Evolutionary conservation across 2,888 invertebrate genomes (phyloP), one percentile per base, ranked within the genome.

Genomic region (Hofmannophila pseudospretella): DNA sequence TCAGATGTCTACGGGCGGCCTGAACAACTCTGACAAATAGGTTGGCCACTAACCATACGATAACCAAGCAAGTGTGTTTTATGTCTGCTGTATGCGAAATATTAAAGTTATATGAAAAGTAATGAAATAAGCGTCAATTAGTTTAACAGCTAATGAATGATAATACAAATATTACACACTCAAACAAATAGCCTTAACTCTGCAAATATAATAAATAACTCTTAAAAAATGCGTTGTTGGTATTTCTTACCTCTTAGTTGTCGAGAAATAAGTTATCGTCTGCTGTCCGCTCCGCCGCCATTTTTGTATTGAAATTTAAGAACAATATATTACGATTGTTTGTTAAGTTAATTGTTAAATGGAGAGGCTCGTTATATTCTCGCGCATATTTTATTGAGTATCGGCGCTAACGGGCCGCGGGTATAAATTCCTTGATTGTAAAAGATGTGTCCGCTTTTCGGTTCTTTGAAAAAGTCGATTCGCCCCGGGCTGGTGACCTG

Each of bases 311-410:
- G 78, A 84, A 82, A 77, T 78, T 81, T 78, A 84, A 75, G 69
- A 68, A 81, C 77, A 80, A 85, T 86, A 84, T 84, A 86, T 86
- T 84, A 86, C 74, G 65, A 85, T 84, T 86, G 86, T 87, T 87
- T 86, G 86, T 86, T 82, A 82, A 85, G 86, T 86, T 86, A 86
- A 87, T 87, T 86, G 81, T 77, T 84, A 81, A 86, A 84, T 77
- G 78, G 76, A 63, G 67, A 62, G 66, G 60, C 69, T 85, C 85
- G 85, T 86, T 86, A 82, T 74, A 60, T 67, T 63, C 69, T 61
- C 67, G 66, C 67, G 69, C 65, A 72, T 79, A 75, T 73, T 77
- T 82, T 79, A 80, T 80, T 73, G 66, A 64, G 60, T 62, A 61
- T 65, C 69, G 67, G 61, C 63, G 64, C 65, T 64, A 58, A 60